Evolutionary conservation across 2,888 invertebrate species (phyloP).

Genomic region (Chouioia cunea): DNA sequence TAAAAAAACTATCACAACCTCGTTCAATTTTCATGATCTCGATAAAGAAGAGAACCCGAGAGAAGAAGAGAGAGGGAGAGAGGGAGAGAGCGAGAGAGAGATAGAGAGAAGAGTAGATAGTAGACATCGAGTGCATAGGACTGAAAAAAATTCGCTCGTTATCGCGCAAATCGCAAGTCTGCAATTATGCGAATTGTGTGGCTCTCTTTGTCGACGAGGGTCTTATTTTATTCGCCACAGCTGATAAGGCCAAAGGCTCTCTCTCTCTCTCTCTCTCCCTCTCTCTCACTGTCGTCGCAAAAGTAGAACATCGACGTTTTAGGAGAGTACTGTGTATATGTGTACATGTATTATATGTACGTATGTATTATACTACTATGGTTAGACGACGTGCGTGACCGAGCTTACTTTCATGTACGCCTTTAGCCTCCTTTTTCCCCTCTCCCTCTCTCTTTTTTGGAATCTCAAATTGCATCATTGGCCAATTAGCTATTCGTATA

Average conservation of each 20-base stretch:
- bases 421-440: conserved; percentile 1
- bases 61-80: too few relatives aligned
- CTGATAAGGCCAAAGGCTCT: background rate
- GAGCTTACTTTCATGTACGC: conserved; percentile 25
- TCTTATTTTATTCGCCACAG: conserved; percentile 39
- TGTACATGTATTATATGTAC: too few relatives aligned
- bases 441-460: background rate
- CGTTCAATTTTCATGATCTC: too few relatives aligned
- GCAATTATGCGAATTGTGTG: too few relatives aligned
- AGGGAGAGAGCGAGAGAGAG: too few relatives aligned
- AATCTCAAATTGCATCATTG: conserved; percentile 4
- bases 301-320: conserved; percentile 49
- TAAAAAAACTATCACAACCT: too few relatives aligned
- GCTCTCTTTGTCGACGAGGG: background rate
- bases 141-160: too few relatives aligned
- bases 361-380: too few relatives aligned
- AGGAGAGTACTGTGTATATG: conserved; percentile 9
- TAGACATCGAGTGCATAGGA: too few relatives aligned
- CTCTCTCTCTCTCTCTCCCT: background rate
- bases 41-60: too few relatives aligned
- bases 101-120: too few relatives aligned
- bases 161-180: too few relatives aligned
- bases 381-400: conserved; percentile 36
- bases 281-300: conserved; percentile 12
- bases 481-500: background rate